These are phyloP conservation scores for Leptopilina drosophilae DNA, from an alignment of 2,888 invertebrate genomes.

Conservation along the genomic window DNA sequence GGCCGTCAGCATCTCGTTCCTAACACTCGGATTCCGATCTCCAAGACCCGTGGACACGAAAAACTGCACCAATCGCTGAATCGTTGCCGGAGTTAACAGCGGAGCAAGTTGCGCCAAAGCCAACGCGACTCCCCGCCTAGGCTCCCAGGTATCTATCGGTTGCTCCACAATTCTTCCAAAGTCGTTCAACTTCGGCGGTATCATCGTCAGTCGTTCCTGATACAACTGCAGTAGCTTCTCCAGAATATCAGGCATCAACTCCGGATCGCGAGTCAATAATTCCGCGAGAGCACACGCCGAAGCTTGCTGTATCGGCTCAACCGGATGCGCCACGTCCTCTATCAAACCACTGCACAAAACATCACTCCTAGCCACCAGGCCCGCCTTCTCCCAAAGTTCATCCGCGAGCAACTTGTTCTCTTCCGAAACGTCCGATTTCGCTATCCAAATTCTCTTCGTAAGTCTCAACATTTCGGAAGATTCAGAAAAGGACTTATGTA, in stretches of 20 bases:
- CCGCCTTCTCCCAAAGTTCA: slow-evolving; percentile 81
- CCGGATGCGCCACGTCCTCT: slow-evolving; percentile 87
- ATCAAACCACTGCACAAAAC: slow-evolving; percentile 81
- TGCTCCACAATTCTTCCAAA: slow-evolving; percentile 93
- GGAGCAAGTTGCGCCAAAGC: slow-evolving; percentile 89
- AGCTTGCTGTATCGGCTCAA: slow-evolving; percentile 89
- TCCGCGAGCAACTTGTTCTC: slow-evolving; percentile 84
- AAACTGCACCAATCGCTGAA: slow-evolving; percentile 86
- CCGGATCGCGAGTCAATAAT: slow-evolving; percentile 80
- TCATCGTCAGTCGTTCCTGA: slow-evolving; percentile 86
- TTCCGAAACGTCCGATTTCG: slow-evolving; percentile 87
- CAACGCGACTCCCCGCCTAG: slow-evolving; percentile 91
- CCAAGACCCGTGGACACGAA: slow-evolving; percentile 92
- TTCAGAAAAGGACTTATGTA: slow-evolving; percentile 83
- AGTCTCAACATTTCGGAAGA: slow-evolving; percentile 81
- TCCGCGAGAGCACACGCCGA: slow-evolving; percentile 89
- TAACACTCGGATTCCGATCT: slow-evolving; percentile 89
- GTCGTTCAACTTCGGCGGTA: slow-evolving; percentile 91
- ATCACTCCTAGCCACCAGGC: slow-evolving; percentile 78
- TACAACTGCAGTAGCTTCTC: slow-evolving; percentile 85
- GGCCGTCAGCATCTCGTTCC: slow-evolving; percentile 94
- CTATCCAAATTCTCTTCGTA: slow-evolving; percentile 88
- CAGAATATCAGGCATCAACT: slow-evolving; percentile 80
- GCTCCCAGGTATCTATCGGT: slow-evolving; percentile 93
- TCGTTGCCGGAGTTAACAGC: slow-evolving; percentile 83